Conservation (phyloP, 2,797 vertebrate species). For the Rhinella marina region DNA sequence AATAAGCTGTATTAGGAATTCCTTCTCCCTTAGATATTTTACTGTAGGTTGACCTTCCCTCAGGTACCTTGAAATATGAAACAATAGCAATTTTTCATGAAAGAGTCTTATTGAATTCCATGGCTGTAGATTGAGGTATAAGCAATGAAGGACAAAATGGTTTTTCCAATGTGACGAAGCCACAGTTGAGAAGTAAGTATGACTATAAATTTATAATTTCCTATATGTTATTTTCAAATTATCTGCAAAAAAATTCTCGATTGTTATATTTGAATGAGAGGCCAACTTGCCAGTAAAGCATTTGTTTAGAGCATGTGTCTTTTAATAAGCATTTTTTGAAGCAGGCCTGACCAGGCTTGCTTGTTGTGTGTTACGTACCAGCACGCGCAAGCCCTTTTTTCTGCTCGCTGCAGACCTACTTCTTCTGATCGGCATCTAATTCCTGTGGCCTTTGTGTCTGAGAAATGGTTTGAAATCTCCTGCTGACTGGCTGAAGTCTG, state of each 20-base stretch:
- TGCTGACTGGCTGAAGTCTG: conserved; percentile 92
- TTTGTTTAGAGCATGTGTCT: neutral
- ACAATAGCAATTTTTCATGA: neutral
- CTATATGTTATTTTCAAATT: neutral
- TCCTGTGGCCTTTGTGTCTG: conserved; percentile 99
- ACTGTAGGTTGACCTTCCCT: neutral
- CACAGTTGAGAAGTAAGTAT: neutral
- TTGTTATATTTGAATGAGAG: neutral
- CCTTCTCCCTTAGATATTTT: neutral
- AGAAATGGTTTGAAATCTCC: conserved; percentile 99
- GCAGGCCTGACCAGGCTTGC: conserved; percentile 61
- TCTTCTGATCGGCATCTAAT: conserved; percentile 97
- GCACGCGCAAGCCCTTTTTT: conserved; percentile 68
- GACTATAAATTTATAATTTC: neutral
- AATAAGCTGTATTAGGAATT: neutral
- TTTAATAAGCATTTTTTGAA: conserved; percentile 6
- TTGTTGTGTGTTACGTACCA: conserved; percentile 41
- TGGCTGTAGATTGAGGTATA: neutral
- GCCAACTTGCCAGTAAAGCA: conserved; percentile 11
- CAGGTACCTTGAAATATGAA: neutral
- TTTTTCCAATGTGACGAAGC: neutral
- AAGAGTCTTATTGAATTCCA: neutral
- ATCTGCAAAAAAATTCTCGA: neutral
- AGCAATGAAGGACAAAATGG: neutral
- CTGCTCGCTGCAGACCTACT: conserved; percentile 84